Percentiles rank a stretch among this genome's conserved stretches.
phyloP scores from a whole-genome alignment of 2,888 invertebrate species.

The Nymphalis urticae region DNA sequence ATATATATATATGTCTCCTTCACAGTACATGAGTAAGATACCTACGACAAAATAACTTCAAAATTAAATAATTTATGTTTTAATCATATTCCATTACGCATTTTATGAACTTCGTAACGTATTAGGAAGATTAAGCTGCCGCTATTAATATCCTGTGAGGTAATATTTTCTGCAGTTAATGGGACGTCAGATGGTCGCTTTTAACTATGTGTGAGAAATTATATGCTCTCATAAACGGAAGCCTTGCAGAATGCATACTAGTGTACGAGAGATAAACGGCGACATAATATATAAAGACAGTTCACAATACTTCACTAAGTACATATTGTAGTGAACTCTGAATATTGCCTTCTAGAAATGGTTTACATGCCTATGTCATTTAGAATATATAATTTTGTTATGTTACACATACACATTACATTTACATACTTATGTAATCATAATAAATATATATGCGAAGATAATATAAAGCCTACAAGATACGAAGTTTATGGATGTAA shows the following conservation, averaged over 20 bases:
- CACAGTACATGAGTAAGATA: too few relatives aligned
- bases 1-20: too few relatives aligned
- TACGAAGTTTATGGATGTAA: too few relatives aligned
- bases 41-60: background rate
- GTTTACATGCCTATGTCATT: background rate
- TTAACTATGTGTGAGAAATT: conserved; percentile 16
- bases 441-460: too few relatives aligned
- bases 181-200: conserved; percentile 11
- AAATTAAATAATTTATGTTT: background rate
- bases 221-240: conserved; percentile 12
- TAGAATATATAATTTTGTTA: too few relatives aligned
- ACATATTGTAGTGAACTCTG: background rate
- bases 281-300: conserved; percentile 11
- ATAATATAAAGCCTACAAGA: too few relatives aligned
- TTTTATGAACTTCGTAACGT: conserved; percentile 7
- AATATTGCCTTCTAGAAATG: background rate
- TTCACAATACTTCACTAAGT: conserved; percentile 9
- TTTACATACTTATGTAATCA: too few relatives aligned
- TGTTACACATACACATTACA: too few relatives aligned
- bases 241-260: conserved; percentile 11
- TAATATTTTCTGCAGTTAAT: conserved; percentile 16
- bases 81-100: background rate
- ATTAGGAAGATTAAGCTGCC: conserved; percentile 3
- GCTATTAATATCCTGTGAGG: conserved; percentile 10
- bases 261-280: conserved; percentile 15